Conservation (phyloP, 2,888 invertebrate genomes). For the Aspidiotus rigidus region DNA sequence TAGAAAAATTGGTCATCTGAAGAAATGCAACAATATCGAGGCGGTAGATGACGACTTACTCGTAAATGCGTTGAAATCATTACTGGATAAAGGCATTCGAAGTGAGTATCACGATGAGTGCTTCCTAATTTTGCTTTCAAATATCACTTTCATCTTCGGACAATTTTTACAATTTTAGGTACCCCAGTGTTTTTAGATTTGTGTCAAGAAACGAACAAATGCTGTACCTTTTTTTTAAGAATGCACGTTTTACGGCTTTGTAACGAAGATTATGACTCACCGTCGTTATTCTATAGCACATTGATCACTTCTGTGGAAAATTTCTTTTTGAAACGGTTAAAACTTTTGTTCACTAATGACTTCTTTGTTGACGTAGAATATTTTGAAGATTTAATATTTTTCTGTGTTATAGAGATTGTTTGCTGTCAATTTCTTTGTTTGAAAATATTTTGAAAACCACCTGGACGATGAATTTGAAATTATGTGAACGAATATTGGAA, state of each 20-base stretch:
- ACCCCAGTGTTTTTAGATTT: slow-evolving; percentile 36
- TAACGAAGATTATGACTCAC: slow-evolving; percentile 21
- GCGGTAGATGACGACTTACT: slow-evolving; percentile 50
- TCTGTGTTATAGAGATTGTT: slow-evolving; percentile 33
- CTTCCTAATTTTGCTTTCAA: background rate
- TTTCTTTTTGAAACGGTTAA: slow-evolving; percentile 34
- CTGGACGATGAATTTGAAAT: slow-evolving; percentile 30
- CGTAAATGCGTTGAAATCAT: slow-evolving; percentile 44
- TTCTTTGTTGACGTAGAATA: background rate
- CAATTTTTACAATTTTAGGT: slow-evolving; percentile 14
- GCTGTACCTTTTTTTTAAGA: slow-evolving; percentile 36
- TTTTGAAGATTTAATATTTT: background rate
- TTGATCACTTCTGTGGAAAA: slow-evolving; percentile 27
- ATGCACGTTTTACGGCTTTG: slow-evolving; percentile 21
- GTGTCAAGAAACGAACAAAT: slow-evolving; percentile 35
- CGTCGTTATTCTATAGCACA: slow-evolving; percentile 9
- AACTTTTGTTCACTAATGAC: background rate
- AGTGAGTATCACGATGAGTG: slow-evolving; percentile 27
- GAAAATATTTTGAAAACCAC: slow-evolving; percentile 34
- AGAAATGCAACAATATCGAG: slow-evolving; percentile 52
- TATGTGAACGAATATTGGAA: slow-evolving; percentile 30
- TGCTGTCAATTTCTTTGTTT: slow-evolving; percentile 34
- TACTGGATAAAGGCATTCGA: slow-evolving; percentile 35
- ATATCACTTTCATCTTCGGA: background rate
- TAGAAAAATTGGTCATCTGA: slow-evolving; percentile 52